These are phyloP conservation scores for Gadopsis marmoratus DNA, from an alignment of 2,797 vertebrate species.

Conservation along the genomic window DNA sequence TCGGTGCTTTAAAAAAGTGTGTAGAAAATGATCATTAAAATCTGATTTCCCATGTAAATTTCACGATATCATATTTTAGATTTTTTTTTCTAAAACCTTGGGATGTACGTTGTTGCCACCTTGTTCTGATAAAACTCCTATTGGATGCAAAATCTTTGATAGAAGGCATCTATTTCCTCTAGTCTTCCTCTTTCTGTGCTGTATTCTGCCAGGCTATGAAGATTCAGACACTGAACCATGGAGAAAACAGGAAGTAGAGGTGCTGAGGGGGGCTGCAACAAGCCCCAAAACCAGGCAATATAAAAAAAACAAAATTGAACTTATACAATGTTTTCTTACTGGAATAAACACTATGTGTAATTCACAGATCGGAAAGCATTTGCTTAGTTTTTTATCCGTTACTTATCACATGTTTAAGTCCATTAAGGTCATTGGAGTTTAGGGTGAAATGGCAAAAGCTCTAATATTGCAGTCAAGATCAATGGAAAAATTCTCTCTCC, in stretches of 20 bases:
- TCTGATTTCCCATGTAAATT: constrained; percentile 28
- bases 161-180: constrained; percentile 50
- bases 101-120: constrained; percentile 30
- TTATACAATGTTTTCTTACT: no score
- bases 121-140: constrained; percentile 34
- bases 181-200: constrained; percentile 16
- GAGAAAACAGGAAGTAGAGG: no score
- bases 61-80: background rate
- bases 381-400: no score
- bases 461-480: background rate
- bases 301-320: no score
- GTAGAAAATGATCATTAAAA: constrained; percentile 5
- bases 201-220: constrained; percentile 29
- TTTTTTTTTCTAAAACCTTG: constrained; percentile 9
- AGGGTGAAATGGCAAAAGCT: background rate
- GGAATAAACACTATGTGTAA: no score
- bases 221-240: background rate
- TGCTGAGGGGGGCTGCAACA: no score
- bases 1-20: constrained; percentile 26
- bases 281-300: no score
- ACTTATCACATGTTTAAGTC: no score
- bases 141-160: constrained; percentile 35
- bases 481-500: background rate
- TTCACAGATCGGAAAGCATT: no score
- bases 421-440: background rate